Conservation (phyloP, 2,113 vertebrate species). For the Anser brachyrhynchus region DNA sequence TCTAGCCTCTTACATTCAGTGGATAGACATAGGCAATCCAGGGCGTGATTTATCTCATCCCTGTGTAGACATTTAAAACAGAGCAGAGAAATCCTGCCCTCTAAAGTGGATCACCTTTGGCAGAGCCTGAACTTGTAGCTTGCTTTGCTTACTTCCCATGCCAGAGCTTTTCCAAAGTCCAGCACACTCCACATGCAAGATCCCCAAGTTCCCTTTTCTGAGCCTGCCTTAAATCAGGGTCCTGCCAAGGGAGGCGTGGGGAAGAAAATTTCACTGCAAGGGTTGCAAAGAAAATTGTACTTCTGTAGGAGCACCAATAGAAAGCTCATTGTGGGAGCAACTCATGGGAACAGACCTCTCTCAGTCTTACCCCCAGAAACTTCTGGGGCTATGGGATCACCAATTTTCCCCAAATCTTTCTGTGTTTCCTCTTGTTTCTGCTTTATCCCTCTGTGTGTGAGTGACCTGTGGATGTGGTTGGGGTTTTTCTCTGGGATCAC, state of each 20-base stretch:
- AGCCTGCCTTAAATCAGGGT: neutral
- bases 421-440: neutral
- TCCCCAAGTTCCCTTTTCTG: neutral
- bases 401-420: neutral
- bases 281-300: neutral
- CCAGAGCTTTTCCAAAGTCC: neutral
- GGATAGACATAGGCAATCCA: neutral
- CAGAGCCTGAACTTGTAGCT: neutral
- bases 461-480: fast-evolving
- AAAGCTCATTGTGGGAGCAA: neutral
- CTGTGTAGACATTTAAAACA: neutral
- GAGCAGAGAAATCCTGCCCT: neutral
- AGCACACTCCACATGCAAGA: neutral
- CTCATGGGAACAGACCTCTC: neutral
- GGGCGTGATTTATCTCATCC: neutral
- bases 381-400: neutral
- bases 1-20: neutral
- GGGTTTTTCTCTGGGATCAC: neutral
- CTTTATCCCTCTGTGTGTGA: neutral
- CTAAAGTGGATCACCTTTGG: neutral
- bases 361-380: neutral
- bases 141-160: neutral
- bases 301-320: neutral
- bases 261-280: neutral
- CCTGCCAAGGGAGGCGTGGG: neutral